Evolutionary conservation across 2,797 vertebrate genomes (phyloP), one percentile per base, ranked within the genome.

Genomic region (Eidolon dupreanum): DNA sequence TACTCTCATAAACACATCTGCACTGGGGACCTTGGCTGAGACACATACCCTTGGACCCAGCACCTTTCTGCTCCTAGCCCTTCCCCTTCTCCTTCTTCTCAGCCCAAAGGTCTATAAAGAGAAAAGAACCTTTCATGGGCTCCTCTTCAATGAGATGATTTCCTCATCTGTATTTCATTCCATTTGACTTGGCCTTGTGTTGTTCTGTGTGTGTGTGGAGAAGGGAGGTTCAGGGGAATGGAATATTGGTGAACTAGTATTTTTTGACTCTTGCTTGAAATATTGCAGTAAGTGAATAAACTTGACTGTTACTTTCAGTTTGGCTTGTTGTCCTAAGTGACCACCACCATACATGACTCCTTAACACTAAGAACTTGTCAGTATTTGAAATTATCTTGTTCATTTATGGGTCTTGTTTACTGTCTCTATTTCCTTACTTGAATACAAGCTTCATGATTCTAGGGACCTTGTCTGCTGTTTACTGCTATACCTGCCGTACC

Each of bases 331-430:
- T 68, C 36, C 65, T 33, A 70, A 26, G 43, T 19, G 38, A 38
- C 26, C 16, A 59, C 13, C 2, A 38, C 12, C 49, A 33, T n/a
- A 13, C 4, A 9, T 65, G 49, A 38, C 24, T 63, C 6, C 20
- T 82, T 46, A 15, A 55, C 26, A 38, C 43, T 61, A 49, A 49
- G 12, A 51, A 68, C 20, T 36, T 26, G 8, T 1, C 17, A 11
- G 5, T 81, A 31, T 17, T 83, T 90, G n/a, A 51, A 75, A 79
- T 90, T 20, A 55, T n/a, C 24, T 66, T 79, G 2, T 87, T 86
- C 59, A 43, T 26, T 33, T 85, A 20, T 38, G 49, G 28, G 11
- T 49, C 2, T 71, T 31, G 15, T 65, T 93, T 84, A 43, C 4
- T 36, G 6, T 46, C 33, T 86, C 16, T 7, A 36, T 38, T 91